Percentiles rank a stretch among this genome's conserved stretches.
Conservation (phyloP, 1,140 invertebrate genomes). For the Drosophila tropicalis region DNA sequence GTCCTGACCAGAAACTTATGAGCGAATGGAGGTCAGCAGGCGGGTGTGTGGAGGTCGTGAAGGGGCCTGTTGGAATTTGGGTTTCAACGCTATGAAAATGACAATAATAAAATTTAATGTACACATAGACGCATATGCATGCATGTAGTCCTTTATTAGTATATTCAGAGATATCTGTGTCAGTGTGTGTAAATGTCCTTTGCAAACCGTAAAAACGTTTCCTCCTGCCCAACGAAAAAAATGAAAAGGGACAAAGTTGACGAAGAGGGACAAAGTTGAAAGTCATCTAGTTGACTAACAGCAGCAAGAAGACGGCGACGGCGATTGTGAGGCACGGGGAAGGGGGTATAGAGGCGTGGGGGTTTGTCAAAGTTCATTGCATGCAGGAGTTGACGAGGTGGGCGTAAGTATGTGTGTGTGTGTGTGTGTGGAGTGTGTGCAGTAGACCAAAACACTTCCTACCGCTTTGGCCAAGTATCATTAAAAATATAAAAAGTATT, state of each 20-base stretch:
- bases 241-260: slow-evolving; percentile 12
- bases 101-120: slow-evolving; percentile 82
- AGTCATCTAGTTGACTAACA: slow-evolving; percentile 74
- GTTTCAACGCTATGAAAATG: slow-evolving; percentile 69
- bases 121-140: slow-evolving; percentile 69
- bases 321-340: too few species aligned
- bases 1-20: slow-evolving; percentile 65
- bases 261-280: slow-evolving; percentile 54
- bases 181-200: slow-evolving; percentile 65
- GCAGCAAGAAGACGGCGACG: slow-evolving; percentile 16
- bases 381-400: slow-evolving; percentile 46
- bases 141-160: slow-evolving; percentile 26
- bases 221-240: slow-evolving; percentile 38
- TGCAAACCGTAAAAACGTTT: slow-evolving; percentile 78
- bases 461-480: slow-evolving; percentile 80
- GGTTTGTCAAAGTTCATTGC: slow-evolving; percentile 66
- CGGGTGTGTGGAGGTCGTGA: slow-evolving; percentile 1
- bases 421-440: slow-evolving; percentile 62
- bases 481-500: slow-evolving; percentile 82
- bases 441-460: slow-evolving; percentile 81
- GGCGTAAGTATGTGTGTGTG: slow-evolving; percentile 20
- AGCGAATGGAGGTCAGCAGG: slow-evolving; percentile 25
- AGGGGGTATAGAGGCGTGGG: neutral
- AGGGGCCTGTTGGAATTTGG: slow-evolving; percentile 23
- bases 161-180: slow-evolving; percentile 3